Conservation (phyloP, 2,113 vertebrate genomes). For the Ageneiosus marmoratus region DNA sequence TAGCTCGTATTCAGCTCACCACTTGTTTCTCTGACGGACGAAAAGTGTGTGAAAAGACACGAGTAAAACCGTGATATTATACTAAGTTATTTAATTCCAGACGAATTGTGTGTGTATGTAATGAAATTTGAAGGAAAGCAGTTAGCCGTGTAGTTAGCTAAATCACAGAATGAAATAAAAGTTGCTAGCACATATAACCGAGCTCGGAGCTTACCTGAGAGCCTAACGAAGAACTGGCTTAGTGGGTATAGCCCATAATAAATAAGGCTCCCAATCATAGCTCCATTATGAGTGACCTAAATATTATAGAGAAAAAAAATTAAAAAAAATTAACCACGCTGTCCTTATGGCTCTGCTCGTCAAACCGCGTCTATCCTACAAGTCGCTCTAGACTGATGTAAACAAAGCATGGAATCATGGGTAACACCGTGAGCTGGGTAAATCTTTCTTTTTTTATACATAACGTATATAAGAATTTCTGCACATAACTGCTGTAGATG, state of each 20-base stretch:
- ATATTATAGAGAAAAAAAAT: constrained; percentile 12
- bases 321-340: constrained; percentile 38
- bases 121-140: background rate
- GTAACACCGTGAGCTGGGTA: background rate
- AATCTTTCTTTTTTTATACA: background rate
- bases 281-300: constrained; percentile 2
- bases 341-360: background rate
- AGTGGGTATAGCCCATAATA: constrained; percentile 78
- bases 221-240: constrained; percentile 49
- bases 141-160: background rate
- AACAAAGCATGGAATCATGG: background rate
- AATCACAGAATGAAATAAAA: no score
- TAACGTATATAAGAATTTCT: background rate
- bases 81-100: no score
- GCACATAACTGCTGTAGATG: background rate
- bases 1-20: background rate
- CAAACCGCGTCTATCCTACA: no score
- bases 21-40: no score
- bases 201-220: constrained; percentile 62
- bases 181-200: background rate
- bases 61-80: background rate
- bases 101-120: no score
- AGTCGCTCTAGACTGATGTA: background rate
- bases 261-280: constrained; percentile 81
- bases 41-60: background rate